A percentile compares a stretch with the other conserved stretches of the same genome.
phyloP scores from a whole-genome alignment of 2,113 vertebrate species.

The Thamnaconus septentrionalis region DNA sequence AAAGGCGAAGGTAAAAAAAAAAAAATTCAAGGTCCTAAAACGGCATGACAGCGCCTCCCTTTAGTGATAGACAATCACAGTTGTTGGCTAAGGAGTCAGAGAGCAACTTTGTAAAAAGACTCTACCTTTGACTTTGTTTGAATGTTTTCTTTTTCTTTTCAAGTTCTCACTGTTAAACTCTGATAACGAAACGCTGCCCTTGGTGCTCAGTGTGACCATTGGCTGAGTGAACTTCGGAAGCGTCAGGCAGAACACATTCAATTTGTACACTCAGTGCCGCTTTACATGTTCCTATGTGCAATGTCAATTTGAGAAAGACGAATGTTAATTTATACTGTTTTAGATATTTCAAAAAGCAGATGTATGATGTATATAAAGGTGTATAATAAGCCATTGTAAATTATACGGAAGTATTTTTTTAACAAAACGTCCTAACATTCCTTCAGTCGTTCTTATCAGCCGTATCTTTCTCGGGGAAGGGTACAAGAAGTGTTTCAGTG shows the following conservation, averaged over 20 bases:
- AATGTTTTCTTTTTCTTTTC: background rate
- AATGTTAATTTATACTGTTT: slow-evolving; percentile 77
- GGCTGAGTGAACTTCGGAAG: background rate
- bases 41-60: background rate
- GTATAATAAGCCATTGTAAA: slow-evolving; percentile 65
- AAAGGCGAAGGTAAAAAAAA: slow-evolving; percentile 1
- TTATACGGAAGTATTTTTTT: slow-evolving; percentile 75
- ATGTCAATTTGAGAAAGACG: slow-evolving; percentile 63
- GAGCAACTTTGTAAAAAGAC: background rate
- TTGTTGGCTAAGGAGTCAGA: too few relatives aligned
- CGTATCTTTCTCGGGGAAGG: slow-evolving; percentile 26
- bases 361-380: slow-evolving; percentile 60
- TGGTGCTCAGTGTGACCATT: background rate
- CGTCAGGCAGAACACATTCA: slow-evolving; percentile 21
- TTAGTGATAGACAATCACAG: slow-evolving; percentile 37
- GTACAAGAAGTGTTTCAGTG: slow-evolving; percentile 29
- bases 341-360: slow-evolving; percentile 47
- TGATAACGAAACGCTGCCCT: slow-evolving; percentile 19
- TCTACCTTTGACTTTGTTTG: background rate
- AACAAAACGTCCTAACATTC: slow-evolving; percentile 70
- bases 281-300: slow-evolving; percentile 70
- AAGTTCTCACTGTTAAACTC: slow-evolving; percentile 19
- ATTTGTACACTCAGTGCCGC: slow-evolving; percentile 53
- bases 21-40: too few relatives aligned
- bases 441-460: slow-evolving; percentile 48